Base-by-base conservation (phyloP, 2,113 vertebrate genomes). In the Charina bottae region DNA sequence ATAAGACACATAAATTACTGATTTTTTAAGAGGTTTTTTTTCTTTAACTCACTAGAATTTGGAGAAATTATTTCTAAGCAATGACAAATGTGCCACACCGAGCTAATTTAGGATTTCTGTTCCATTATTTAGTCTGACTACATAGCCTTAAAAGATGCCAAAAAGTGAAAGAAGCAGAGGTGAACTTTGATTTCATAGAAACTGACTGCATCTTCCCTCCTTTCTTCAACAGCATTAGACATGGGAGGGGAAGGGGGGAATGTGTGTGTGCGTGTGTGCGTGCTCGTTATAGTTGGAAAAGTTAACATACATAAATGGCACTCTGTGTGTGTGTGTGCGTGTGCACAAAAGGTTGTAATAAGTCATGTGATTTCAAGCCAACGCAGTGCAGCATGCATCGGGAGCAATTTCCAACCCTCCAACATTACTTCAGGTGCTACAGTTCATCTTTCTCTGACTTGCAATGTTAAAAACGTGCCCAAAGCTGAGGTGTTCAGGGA, bases 331-430 rank as follows among this genome's bases (percentile, higher is more conserved):
- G 37, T 42, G 46, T 56, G 15, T 26, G n/a, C 15, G 46, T 90
- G 37, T 26, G 8, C 13, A 23, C n/a, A 96, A 94, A 96, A 97
- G 96, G 95, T 96, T 97, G 96, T 97, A 97, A 97, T 97, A 97
- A 97, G 97, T 97, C 97, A 97, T 95, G 96, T 97, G 97, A 97
- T 96, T 96, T 97, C 97, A 96, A 97, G 97, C 96, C 94, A 95
- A 97, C 96, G 96, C 97, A 97, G 96, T 97, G 96, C 97, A 94
- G 95, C 96, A 98, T 98, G 98, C 98, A 97, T 97, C 97, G 99
- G 99, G 98, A 99, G 99, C 98, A 98, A 99, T 99, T 99, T 98
- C 98, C 98, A 97, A 98, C 99, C 98, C 96, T 98, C 98, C 98
- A 98, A 98, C 98, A 98, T 98, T 97, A 97, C 98, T 98, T 96